Evolutionary conservation across 2,113 vertebrate species (phyloP).

Genomic region (Rattus norvegicus): GRCr8 NC_086030.1:12193001-12193500

Average conservation of each 20-base stretch:
- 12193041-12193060: constrained; percentile 8
- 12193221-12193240: constrained; percentile 11
- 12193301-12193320: not conserved
- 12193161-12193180: constrained; percentile 14
- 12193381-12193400: not conserved
- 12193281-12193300: not conserved
- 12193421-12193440: not conserved
- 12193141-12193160: constrained; percentile 46
- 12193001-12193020: constrained; percentile 12
- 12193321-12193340: too few species aligned
- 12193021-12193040: constrained; percentile 9
- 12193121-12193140: constrained; percentile 49
- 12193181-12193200: constrained; percentile 14
- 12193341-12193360: not conserved
- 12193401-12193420: not conserved
- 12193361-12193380: not conserved
- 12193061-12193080: not conserved
- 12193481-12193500: not conserved
- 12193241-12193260: constrained; percentile 2
- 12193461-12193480: not conserved
- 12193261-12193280: not conserved
- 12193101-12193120: constrained; percentile 23
- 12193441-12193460: not conserved
- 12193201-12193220: not conserved
- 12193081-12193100: not conserved